phyloP scores from a whole-genome alignment of 2,113 vertebrate genomes.

The Benitochromis conjunctus region DNA sequence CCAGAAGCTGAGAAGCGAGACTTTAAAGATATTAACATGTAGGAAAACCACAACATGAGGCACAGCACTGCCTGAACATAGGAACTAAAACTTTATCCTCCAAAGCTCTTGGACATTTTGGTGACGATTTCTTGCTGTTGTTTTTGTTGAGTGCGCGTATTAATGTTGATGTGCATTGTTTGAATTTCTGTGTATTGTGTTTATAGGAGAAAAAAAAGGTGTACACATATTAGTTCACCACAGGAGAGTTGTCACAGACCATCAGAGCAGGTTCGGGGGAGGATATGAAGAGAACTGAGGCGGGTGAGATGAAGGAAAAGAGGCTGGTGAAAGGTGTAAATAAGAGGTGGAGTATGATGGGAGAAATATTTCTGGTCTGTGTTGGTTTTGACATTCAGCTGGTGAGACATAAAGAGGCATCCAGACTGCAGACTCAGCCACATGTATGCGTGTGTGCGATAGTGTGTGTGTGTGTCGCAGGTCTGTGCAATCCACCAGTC shows the following conservation, averaged over 20 bases:
- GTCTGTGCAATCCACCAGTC: slow-evolving; percentile 4
- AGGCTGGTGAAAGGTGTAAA: neutral
- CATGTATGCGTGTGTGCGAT: neutral
- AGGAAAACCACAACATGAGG: slow-evolving; percentile 18
- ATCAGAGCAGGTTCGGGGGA: neutral
- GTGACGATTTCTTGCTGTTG: slow-evolving; percentile 12
- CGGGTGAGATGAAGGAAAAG: neutral
- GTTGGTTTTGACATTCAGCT: slow-evolving; percentile 38
- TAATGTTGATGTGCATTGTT: slow-evolving; percentile 4
- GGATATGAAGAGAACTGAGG: neutral
- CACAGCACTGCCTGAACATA: slow-evolving; percentile 41
- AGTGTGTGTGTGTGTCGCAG: slow-evolving; percentile 4
- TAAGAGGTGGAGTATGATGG: neutral
- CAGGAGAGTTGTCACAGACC: neutral
- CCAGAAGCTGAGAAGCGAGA: neutral
- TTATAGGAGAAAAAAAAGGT: neutral
- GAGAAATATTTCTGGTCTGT: slow-evolving; percentile 1
- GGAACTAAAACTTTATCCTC: slow-evolving; percentile 35
- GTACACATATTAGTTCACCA: neutral
- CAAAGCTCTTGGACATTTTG: slow-evolving; percentile 41
- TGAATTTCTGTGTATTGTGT: neutral
- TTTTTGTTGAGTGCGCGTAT: slow-evolving; percentile 13
- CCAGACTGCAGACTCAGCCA: slow-evolving; percentile 16
- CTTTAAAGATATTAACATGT: neutral
- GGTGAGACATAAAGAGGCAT: slow-evolving; percentile 17